Conservation (phyloP, 2,797 vertebrate genomes). For the Hydrolagus colliei region DNA sequence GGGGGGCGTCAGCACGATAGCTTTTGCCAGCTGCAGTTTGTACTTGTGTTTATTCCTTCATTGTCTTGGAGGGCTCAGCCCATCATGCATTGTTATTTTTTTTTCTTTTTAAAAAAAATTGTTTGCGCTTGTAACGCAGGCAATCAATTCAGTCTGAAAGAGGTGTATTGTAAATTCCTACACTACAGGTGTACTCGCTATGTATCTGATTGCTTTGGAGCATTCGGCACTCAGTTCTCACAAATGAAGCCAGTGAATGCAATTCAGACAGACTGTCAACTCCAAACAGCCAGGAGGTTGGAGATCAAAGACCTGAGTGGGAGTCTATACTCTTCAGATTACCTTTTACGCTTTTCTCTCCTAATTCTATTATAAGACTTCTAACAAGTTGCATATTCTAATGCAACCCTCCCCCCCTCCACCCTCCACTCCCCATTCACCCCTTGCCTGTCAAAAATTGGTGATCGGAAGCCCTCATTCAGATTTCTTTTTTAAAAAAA, state of each 20-base stretch:
- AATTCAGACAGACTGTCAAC: conserved; percentile 61
- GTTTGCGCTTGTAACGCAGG: conserved; percentile 62
- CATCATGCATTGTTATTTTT: conserved; percentile 43
- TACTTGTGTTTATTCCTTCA: conserved; percentile 58
- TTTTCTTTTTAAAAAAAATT: conserved; percentile 56
- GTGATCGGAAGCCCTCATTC: not conserved
- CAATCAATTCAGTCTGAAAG: conserved; percentile 64
- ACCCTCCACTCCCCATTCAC: no score
- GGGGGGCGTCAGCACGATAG: conserved; percentile 52
- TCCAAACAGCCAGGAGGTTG: conserved; percentile 60
- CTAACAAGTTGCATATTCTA: conserved; percentile 47
- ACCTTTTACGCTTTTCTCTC: conserved; percentile 52
- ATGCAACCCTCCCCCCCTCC: not conserved
- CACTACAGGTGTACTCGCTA: conserved; percentile 70
- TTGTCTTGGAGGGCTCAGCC: conserved; percentile 62
- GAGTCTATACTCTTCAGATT: conserved; percentile 61
- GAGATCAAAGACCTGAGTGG: conserved; percentile 62
- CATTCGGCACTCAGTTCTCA: conserved; percentile 60
- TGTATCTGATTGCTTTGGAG: conserved; percentile 61
- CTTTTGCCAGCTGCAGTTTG: conserved; percentile 55
- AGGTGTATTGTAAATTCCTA: conserved; percentile 62
- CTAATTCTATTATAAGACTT: conserved; percentile 56
- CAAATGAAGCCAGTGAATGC: conserved; percentile 61
- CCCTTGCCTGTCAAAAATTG: not conserved
- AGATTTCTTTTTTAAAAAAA: not conserved